Base-by-base conservation (phyloP, 1,140 invertebrate species). In the Limonius californicus region DNA sequence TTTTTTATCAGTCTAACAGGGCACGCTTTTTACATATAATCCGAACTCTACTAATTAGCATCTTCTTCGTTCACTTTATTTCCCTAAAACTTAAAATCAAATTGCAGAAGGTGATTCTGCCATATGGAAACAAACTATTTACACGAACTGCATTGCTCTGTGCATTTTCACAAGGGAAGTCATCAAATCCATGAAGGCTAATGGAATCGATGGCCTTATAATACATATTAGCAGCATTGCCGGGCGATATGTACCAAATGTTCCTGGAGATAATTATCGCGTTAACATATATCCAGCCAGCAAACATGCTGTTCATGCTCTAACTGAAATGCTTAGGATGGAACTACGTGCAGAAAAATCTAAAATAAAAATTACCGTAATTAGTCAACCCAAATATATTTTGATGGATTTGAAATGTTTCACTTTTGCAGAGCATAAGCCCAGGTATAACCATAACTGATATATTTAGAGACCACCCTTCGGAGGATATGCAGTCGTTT, bases 61-160 rank as follows among this genome's bases (percentile, higher is more conserved):
- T 35, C 32, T 35, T 35, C 7, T n/a, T 16, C 42, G 42, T 45
- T 6, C 42, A 45, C n/a, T 45, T n/a, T 16, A 6, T 32, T 6
- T 32, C 4, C 27, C 43, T n/a, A n/a, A n/a, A n/a, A n/a, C n/a
- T n/a, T n/a, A n/a, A n/a, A n/a, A n/a, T n/a, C n/a, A n/a, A 16
- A 19, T 27, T 54, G 15, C 47, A 54, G 66, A 69, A 23, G 75
- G 67, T 1, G 68, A 75, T 21, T 65, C 67, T 2, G 61, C 57
- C 0, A 70, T 74, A 6, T 78, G 79, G 70, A 65, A 68, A 15
- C 30, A 69, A 12, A 74, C 79, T 6, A 59, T 85, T 54, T 78
- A 85, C 54, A 79, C 82, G 7, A 86, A 86, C 67, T 80, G 85
- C 1, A 62, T 86, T 2, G 83, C 73, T 0, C 66, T 84, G 19